Percentiles rank a stretch among this genome's conserved stretches.
Conservation (phyloP, 2,113 vertebrate species). For the Leucosticte australis region DNA sequence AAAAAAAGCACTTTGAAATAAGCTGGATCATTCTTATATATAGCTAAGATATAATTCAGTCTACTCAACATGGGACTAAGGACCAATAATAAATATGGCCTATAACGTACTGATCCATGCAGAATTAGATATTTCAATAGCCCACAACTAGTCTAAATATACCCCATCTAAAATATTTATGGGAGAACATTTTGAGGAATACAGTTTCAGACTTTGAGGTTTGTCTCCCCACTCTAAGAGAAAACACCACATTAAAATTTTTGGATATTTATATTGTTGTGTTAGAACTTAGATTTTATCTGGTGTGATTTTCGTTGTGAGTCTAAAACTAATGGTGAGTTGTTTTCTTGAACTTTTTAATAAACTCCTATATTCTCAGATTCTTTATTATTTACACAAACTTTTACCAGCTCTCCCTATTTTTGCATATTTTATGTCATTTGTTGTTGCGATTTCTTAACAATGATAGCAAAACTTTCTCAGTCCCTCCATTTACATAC, state of each 20-base stretch:
- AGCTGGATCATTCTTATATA: not conserved
- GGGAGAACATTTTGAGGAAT: not conserved
- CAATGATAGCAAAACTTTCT: not conserved
- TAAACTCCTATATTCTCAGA: not conserved
- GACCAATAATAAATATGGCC: not conserved
- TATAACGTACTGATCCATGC: rapidly evolving
- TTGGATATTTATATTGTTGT: not conserved
- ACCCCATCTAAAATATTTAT: not conserved
- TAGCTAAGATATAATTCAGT: not conserved
- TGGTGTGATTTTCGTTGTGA: not conserved
- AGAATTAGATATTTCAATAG: not conserved
- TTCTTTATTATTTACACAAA: not conserved
- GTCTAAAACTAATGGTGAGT: not conserved
- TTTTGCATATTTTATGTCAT: not conserved
- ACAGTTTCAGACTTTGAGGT: not conserved
- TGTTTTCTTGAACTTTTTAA: not conserved
- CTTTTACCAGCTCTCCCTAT: not conserved
- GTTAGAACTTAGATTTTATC: not conserved
- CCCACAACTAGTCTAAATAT: not conserved
- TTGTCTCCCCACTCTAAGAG: not conserved
- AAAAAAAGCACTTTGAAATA: not conserved
- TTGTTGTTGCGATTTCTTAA: not conserved
- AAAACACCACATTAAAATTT: not conserved
- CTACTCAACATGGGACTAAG: not conserved
- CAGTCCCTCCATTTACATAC: not conserved